These are phyloP conservation scores for Anser brachyrhynchus DNA, from an alignment of 2,113 vertebrate genomes.

Conservation along the genomic window DNA sequence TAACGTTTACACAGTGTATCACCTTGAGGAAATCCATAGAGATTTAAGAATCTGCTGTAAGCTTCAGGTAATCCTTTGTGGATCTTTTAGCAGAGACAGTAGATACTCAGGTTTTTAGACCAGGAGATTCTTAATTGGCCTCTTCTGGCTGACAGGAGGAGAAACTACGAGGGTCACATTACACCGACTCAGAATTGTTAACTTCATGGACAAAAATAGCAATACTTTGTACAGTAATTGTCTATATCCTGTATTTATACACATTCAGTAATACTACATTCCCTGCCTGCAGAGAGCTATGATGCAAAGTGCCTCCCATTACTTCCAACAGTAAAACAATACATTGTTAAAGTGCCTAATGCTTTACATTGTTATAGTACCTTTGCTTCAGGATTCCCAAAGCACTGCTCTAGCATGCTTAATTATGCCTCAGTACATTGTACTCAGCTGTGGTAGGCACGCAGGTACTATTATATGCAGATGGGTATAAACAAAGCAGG, in stretches of 20 bases:
- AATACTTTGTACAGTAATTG: neutral
- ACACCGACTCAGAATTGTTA: neutral
- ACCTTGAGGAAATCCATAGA: neutral
- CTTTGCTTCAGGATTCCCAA: neutral
- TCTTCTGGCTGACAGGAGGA: neutral
- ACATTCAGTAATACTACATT: neutral
- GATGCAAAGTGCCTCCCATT: neutral
- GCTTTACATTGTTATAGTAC: neutral
- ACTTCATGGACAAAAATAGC: neutral
- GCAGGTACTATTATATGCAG: neutral
- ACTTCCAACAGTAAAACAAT: neutral
- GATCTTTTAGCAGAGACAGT: neutral
- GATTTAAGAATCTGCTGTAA: neutral
- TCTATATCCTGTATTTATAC: neutral
- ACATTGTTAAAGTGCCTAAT: neutral
- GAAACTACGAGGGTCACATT: neutral
- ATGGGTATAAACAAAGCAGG: neutral
- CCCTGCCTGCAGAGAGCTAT: accelerated
- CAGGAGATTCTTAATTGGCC: neutral
- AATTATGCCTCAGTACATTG: neutral
- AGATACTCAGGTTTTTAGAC: neutral
- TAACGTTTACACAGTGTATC: neutral
- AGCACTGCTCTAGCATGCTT: neutral
- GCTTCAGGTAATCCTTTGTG: neutral
- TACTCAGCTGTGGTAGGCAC: neutral